A percentile compares a stretch with the other conserved stretches of the same genome.
These are phyloP conservation scores for Octopus bimaculoides DNA, from an alignment of 1,140 invertebrate genomes.

Conservation along the genomic window DNA sequence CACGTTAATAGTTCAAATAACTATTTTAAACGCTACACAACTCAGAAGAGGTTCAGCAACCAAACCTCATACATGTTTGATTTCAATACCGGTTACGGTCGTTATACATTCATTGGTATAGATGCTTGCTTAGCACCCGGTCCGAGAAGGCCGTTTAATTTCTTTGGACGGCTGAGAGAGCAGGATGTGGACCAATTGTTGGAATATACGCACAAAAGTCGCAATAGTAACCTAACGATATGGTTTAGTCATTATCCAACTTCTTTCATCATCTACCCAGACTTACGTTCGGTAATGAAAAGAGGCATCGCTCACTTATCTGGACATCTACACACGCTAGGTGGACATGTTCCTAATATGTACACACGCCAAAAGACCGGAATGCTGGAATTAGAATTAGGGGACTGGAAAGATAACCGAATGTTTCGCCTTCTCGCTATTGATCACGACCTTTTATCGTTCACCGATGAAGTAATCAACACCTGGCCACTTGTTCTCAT, in stretches of 20 bases:
- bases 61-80: constrained; percentile 75
- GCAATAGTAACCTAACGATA: constrained; percentile 64
- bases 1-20: constrained; percentile 13
- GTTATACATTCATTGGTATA: constrained; percentile 77
- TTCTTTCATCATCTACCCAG: constrained; percentile 70
- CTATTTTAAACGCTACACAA: constrained; percentile 69
- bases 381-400: constrained; percentile 85
- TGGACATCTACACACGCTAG: constrained; percentile 86
- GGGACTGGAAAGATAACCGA: constrained; percentile 91
- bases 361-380: constrained; percentile 80
- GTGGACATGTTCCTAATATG: constrained; percentile 77
- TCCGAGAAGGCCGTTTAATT: constrained; percentile 85
- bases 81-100: constrained; percentile 57
- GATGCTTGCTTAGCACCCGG: constrained; percentile 85
- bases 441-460: constrained; percentile 88
- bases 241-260: constrained; percentile 95
- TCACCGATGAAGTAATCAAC: constrained; percentile 72
- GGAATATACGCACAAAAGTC: constrained; percentile 59
- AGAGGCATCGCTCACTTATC: constrained; percentile 77
- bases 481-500: constrained; percentile 80
- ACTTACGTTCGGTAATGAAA: constrained; percentile 34
- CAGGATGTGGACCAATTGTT: constrained; percentile 63
- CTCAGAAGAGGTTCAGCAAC: constrained; percentile 69
- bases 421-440: constrained; percentile 80
- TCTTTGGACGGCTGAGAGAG: constrained; percentile 74